These are phyloP conservation scores for Drosophila pseudotakahashii DNA, from an alignment of 2,888 invertebrate species.

Conservation along the genomic window DNA sequence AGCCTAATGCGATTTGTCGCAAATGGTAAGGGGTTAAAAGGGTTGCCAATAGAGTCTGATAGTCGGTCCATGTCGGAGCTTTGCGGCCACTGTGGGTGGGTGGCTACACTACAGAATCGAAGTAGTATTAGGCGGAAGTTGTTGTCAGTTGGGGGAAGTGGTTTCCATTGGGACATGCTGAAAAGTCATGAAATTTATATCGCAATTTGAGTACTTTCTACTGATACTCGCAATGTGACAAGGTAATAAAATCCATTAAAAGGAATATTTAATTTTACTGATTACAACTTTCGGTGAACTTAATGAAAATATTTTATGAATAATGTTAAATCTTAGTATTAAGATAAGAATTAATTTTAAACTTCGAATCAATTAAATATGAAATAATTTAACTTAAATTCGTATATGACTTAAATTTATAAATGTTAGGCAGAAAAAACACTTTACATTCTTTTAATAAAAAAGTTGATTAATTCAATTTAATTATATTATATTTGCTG, in stretches of 20 bases:
- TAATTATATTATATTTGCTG: no score
- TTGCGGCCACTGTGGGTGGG: slow-evolving; percentile 21
- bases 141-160: slow-evolving; percentile 13
- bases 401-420: no score
- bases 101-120: slow-evolving; percentile 6
- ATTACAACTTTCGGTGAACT: no score
- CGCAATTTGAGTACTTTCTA: neutral
- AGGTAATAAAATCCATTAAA: neutral
- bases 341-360: no score
- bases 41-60: slow-evolving; percentile 19
- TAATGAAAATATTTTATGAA: no score
- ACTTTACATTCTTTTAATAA: no score
- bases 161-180: slow-evolving; percentile 20
- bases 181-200: neutral
- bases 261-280: neutral
- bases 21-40: slow-evolving; percentile 30
- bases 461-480: no score
- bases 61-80: slow-evolving; percentile 6
- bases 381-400: no score
- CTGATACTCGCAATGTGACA: neutral
- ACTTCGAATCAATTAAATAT: no score
- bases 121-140: slow-evolving; percentile 19
- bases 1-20: slow-evolving; percentile 42
- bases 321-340: no score
- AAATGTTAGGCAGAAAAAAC: no score